Conservation (phyloP, 1,140 invertebrate species). For the Armadillidium nasatum region DNA sequence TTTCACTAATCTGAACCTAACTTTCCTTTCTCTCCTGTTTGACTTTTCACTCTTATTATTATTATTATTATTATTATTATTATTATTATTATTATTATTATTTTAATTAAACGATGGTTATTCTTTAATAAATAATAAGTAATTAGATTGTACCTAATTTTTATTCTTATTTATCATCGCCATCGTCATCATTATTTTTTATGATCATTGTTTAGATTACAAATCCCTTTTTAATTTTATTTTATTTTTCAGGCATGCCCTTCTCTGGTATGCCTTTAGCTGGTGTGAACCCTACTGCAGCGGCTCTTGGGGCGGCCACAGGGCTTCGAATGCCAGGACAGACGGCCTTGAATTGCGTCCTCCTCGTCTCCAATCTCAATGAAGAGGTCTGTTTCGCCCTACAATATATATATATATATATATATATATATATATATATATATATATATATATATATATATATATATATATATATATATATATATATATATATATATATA, state of each 20-base stretch:
- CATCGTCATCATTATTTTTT: too few species aligned
- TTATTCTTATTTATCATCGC: slow-evolving; percentile 18
- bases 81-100: too few species aligned
- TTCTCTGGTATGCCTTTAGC: slow-evolving; percentile 56
- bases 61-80: too few species aligned
- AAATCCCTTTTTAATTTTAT: too few species aligned
- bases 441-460: slow-evolving; percentile 1
- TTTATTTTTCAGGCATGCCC: slow-evolving; percentile 40
- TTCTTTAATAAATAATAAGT: too few species aligned
- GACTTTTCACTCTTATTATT: too few species aligned
- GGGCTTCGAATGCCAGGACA: slow-evolving; percentile 50
- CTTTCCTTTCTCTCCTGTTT: too few species aligned
- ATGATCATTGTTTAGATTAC: too few species aligned
- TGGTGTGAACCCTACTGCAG: slow-evolving; percentile 59
- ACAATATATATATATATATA: too few species aligned
- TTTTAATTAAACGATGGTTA: too few species aligned
- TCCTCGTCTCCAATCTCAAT: slow-evolving; percentile 83
- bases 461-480: slow-evolving; percentile 6
- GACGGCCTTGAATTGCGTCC: slow-evolving; percentile 62
- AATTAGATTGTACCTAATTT: too few species aligned
- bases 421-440: background rate
- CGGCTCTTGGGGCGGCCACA: slow-evolving; percentile 51
- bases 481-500: slow-evolving; percentile 6
- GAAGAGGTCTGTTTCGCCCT: slow-evolving; percentile 70
- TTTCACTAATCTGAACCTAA: too few species aligned